Evolutionary conservation across 2,888 invertebrate species (phyloP), one percentile per base, ranked within the genome.

Genomic region (Apotomis betuletana): DNA sequence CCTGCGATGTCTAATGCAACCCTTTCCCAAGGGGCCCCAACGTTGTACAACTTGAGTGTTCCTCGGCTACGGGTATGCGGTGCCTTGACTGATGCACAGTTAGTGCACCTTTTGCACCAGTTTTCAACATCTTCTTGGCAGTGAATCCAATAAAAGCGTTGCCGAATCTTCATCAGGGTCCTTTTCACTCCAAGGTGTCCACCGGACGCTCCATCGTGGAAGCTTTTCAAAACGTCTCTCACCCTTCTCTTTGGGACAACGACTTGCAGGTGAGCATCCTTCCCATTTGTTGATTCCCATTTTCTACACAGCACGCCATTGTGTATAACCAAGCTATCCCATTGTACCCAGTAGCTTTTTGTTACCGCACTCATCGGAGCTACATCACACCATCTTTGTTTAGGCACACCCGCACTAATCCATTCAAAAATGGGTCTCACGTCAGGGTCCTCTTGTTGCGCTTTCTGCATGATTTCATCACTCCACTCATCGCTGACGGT

Each of bases 171-270:
- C 4, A 46, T 15, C 12, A 67, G 12, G 10, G 71, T 67, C 54
- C 36, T 60, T 41, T 62, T 67, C 4, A 55, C 57, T 5, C 67
- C 67, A 4, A 67, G 41, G 54, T 71, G 71, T n/a, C 71, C 67
- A n/a, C 67, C 65, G 4, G 71, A 67, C n/a, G 12, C 4, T 5
- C 67, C 71, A 54, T 65, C 60, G 55, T 59, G 70, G 5, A 57
- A 57, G 9, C 27, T 5, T 9, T 27, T 15, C 36, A 57, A 27
- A 36, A 57, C 57, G 2, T 57, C 27, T 3, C 13, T 36, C 3
- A 57, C 55, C 27, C 27, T 57, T 9, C 6, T 15, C 36, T 6
- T 5, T 3, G 57, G 57, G 8, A 57, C 36, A 3, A 57, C 6
- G 3, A 57, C 36, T 57, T 57, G 57, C 10, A 57, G 15, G 13